Evolutionary conservation across 2,797 vertebrate genomes (phyloP), one percentile per base, ranked within the genome.

Genomic region (Sebastes taczanowskii): DNA sequence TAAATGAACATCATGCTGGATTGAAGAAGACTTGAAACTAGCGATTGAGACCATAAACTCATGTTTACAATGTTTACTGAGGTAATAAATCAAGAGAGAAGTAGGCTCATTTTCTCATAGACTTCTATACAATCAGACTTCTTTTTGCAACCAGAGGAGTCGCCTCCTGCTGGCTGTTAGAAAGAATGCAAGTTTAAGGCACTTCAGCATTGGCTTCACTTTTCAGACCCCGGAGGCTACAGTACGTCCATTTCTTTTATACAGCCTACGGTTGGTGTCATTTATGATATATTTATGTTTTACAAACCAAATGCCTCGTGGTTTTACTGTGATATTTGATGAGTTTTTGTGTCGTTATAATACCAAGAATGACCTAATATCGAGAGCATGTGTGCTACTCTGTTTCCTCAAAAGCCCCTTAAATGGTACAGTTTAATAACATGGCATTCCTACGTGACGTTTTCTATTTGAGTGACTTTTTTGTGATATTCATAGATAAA

Each of bases 371-470:
- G 49, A 81, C 49, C 53, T 46, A 14, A 53, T n/a, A n/a, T 42
- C 10, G 11, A 60, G 16, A 71, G 78, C 64, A 66, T 2, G 16
- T 76, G 7, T 78, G 79, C 29, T 25, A 18, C 66, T 46, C 11
- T 52, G 49, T 60, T 23, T 35, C 69, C 62, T 64, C 67, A 42
- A 52, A 83, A 10, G 77, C 29, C 76, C 58, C 42, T 74, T 61
- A 53, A 72, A 72, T 63, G 35, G 60, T 62, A 65, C 38, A 71
- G 32, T 69, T 78, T 18, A 63, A 27, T 62, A 30, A 71, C 67
- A 69, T 66, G 30, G 63, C 14, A 46, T 86, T 81, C 78, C 64
- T 80, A 69, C 67, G 55, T 68, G 71, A 73, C 77, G 34, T 88
- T 80, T 75, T 86, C 61, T 78, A 64, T 77, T 68, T 58, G 7